A percentile compares a stretch with the other conserved stretches of the same genome.
Conservation (phyloP, 2,888 invertebrate species). For the Exephanes ischioxanthus region DNA sequence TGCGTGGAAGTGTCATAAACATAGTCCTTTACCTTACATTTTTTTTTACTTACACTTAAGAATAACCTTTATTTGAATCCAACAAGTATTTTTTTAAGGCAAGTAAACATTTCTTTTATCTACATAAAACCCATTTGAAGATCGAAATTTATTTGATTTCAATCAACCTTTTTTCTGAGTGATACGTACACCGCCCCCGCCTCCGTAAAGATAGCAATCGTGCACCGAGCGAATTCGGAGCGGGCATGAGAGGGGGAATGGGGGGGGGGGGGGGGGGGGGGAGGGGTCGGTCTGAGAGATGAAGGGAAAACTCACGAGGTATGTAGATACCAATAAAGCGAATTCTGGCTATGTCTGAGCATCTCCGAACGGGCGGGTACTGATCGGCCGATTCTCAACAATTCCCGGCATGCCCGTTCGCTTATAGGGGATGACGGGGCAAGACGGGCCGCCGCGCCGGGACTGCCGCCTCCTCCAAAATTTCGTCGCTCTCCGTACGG, state of each 20-base stretch:
- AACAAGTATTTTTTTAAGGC: no score
- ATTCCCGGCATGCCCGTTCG: constrained; percentile 78
- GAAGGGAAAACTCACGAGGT: constrained; percentile 77
- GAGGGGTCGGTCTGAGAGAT: constrained; percentile 30
- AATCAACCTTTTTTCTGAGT: neutral
- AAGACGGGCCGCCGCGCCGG: neutral
- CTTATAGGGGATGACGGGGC: neutral
- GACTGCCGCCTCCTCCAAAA: neutral
- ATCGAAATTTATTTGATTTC: neutral
- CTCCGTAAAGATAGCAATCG: neutral
- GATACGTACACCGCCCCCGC: neutral
- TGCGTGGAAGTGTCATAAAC: no score
- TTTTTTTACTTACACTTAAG: no score
- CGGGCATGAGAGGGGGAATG: constrained; percentile 1
- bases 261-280: neutral
- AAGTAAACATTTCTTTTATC: neutral
- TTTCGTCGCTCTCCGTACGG: neutral
- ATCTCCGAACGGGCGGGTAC: constrained; percentile 71
- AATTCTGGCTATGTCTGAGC: constrained; percentile 77
- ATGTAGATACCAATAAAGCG: constrained; percentile 82
- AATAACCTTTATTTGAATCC: no score
- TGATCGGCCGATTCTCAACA: constrained; percentile 78
- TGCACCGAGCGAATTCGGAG: constrained; percentile 9
- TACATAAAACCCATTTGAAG: neutral
- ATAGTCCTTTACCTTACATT: no score